Evolutionary conservation across 1,140 invertebrate genomes (phyloP).

Genomic region (Pemphigus obesinymphae): DNA sequence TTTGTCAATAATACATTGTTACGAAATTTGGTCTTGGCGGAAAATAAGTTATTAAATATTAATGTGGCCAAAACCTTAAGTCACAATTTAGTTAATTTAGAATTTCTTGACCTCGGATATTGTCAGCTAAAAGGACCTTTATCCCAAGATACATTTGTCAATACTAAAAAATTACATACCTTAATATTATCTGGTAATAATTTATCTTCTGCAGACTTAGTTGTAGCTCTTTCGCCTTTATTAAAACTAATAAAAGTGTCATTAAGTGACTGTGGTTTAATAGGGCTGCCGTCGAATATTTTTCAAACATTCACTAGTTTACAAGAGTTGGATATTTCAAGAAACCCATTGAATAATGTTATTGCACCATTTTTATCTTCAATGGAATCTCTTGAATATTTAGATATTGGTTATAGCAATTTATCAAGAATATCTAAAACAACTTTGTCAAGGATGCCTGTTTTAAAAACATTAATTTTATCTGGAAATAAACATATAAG

Average conservation of each 20-base stretch:
- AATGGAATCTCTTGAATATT: slow-evolving; percentile 60
- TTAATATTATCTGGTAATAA: slow-evolving; percentile 64
- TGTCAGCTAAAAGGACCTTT: slow-evolving; percentile 63
- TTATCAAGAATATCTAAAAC: slow-evolving; percentile 61
- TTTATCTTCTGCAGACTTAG: slow-evolving; percentile 61
- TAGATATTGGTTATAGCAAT: slow-evolving; percentile 70
- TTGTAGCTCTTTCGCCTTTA: slow-evolving; percentile 61
- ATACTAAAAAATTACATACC: slow-evolving; percentile 62
- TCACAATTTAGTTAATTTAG: slow-evolving; percentile 61
- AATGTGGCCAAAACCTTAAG: slow-evolving; percentile 62
- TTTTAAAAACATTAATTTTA: slow-evolving; percentile 60
- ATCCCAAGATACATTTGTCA: slow-evolving; percentile 63
- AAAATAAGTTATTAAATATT: slow-evolving; percentile 62
- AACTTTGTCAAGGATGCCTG: slow-evolving; percentile 65
- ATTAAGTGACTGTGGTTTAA: slow-evolving; percentile 62
- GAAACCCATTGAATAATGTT: no score
- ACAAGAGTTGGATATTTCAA: no score
- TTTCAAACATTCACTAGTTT: slow-evolving; percentile 52
- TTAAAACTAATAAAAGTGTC: slow-evolving; percentile 62
- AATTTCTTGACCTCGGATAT: slow-evolving; percentile 63
- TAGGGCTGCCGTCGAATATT: slow-evolving; percentile 58
- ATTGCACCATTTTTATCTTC: slow-evolving; percentile 44
- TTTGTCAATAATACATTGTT: slow-evolving; percentile 64
- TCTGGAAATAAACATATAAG: slow-evolving; percentile 64
- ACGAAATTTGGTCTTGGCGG: slow-evolving; percentile 59